These are phyloP conservation scores for Alethe castanea DNA, from an alignment of 2,113 vertebrate genomes.

Conservation along the genomic window DNA sequence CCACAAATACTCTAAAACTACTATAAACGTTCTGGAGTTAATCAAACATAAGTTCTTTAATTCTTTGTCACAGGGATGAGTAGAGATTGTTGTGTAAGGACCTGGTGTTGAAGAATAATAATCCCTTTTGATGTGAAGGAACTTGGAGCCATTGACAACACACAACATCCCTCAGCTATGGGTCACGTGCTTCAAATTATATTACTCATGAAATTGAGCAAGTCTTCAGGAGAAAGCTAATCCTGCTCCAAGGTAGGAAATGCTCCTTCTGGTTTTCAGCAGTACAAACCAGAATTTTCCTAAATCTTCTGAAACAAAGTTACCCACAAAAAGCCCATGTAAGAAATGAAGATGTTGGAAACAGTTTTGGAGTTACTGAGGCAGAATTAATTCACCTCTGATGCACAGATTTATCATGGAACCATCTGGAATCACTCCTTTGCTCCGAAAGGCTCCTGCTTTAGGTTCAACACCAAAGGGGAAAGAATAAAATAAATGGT, in stretches of 20 bases:
- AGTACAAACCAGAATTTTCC: neutral
- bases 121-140: neutral
- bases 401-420: neutral
- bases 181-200: neutral
- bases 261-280: neutral
- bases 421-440: neutral
- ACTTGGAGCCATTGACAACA: neutral
- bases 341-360: neutral
- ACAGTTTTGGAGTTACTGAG: neutral
- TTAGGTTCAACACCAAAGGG: neutral
- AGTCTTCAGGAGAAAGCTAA: neutral
- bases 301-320: neutral
- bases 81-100: neutral
- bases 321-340: neutral
- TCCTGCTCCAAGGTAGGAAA: neutral
- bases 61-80: neutral
- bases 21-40: neutral
- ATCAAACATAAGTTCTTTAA: neutral
- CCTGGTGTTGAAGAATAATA: neutral
- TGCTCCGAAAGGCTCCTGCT: neutral
- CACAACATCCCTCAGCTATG: neutral
- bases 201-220: neutral
- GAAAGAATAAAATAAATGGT: neutral
- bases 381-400: neutral
- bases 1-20: neutral